Evolutionary conservation across 2,797 vertebrate genomes (phyloP).

Genomic region (Acipenser oxyrinchus): DNA sequence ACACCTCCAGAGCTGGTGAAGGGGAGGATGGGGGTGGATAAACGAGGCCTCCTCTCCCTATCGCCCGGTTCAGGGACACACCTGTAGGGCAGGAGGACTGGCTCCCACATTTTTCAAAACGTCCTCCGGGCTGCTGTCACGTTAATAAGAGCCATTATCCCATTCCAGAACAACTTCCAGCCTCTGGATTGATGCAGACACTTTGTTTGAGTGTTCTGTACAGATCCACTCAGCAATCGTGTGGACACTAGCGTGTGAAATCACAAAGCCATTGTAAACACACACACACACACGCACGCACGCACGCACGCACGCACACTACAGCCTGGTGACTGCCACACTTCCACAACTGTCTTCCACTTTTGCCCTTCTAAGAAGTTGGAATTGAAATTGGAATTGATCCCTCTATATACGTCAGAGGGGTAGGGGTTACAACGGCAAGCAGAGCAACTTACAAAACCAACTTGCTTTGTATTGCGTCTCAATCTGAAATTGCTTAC

Average conservation of each 20-base stretch:
- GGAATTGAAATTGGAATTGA: constrained; percentile 21
- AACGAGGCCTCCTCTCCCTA: constrained; percentile 2
- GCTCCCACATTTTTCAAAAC: constrained; percentile 26
- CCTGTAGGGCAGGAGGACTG: constrained; percentile 42
- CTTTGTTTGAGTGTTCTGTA: too few species aligned
- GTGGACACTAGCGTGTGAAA: too few species aligned
- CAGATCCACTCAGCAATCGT: too few species aligned
- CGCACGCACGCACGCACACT: constrained; percentile 25
- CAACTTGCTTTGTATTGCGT: too few species aligned
- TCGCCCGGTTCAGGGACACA: constrained; percentile 31
- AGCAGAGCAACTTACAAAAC: not conserved
- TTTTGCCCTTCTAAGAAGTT: constrained; percentile 34
- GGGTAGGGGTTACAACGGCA: not conserved
- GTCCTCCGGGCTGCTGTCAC: too few species aligned
- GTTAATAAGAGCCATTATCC: too few species aligned
- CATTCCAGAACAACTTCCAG: too few species aligned
- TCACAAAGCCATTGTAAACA: too few species aligned
- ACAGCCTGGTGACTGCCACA: not conserved
- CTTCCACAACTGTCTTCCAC: constrained; percentile 18
- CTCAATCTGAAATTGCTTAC: too few species aligned
- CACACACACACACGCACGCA: constrained; percentile 7
- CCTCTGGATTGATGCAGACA: too few species aligned
- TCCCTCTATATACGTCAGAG: constrained; percentile 6
- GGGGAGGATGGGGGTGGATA: not conserved
- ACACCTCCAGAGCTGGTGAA: constrained; percentile 57